Evolutionary conservation across 92 coral and sea anemone species (phyloP).

Genomic region (Phymanthus crucifer): DNA sequence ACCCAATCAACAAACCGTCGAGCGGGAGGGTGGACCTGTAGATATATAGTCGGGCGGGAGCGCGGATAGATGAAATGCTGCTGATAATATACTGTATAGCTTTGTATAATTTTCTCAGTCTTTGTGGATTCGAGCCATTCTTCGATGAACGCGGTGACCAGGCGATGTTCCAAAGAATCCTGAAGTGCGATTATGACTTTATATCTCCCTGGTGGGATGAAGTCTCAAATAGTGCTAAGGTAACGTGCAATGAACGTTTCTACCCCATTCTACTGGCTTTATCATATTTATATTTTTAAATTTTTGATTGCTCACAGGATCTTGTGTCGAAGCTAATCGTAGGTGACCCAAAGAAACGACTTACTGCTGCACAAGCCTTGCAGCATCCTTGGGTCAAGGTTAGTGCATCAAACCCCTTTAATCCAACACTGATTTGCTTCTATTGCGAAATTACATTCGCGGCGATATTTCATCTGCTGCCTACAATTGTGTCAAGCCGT

Average conservation of each 20-base stretch:
- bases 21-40: no score
- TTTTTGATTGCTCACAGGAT: constrained; percentile 53
- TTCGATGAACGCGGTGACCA: constrained; percentile 98
- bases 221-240: constrained; percentile 93
- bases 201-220: constrained; percentile 99
- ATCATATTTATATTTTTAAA: background rate
- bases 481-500: no score
- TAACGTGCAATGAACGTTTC: background rate
- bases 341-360: constrained; percentile 76
- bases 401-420: background rate
- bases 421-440: background rate
- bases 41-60: no score
- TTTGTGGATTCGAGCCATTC: constrained; percentile 98
- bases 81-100: background rate
- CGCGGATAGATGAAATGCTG: no score
- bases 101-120: constrained; percentile 31
- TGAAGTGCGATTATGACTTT: constrained; percentile 89
- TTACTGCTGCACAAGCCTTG: constrained; percentile 79
- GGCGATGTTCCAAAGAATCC: constrained; percentile 96
- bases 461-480: no score
- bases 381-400: constrained; percentile 95
- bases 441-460: no score
- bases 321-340: constrained; percentile 81
- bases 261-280: background rate
- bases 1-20: no score